phyloP scores from a whole-genome alignment of 2,888 invertebrate genomes.

The Steinernema scapterisci region DNA sequence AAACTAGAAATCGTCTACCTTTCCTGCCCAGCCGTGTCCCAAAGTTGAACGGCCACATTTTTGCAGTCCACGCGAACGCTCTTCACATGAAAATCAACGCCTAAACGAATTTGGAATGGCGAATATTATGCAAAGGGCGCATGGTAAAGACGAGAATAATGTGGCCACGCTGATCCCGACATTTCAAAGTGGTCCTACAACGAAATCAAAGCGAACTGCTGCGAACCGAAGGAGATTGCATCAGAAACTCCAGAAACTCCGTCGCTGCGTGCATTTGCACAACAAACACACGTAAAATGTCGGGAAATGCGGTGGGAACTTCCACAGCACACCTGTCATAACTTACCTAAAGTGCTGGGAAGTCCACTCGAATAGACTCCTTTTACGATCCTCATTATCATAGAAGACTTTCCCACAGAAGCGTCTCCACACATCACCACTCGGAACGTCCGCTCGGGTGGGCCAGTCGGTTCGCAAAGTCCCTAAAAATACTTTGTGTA shows the following conservation, averaged over 20 bases:
- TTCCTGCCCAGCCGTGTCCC: slow-evolving; percentile 75
- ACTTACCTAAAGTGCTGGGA: slow-evolving; percentile 73
- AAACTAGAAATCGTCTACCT: slow-evolving; percentile 63
- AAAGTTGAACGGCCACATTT: slow-evolving; percentile 71
- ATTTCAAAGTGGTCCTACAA: too few species aligned
- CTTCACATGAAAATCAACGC: slow-evolving; percentile 73
- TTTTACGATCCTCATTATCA: slow-evolving; percentile 73
- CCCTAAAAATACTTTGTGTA: slow-evolving; percentile 23
- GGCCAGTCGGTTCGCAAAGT: slow-evolving; percentile 40
- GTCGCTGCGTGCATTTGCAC: too few species aligned
- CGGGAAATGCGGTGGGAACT: too few species aligned
- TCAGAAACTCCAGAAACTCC: too few species aligned
- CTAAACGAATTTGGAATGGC: slow-evolving; percentile 55
- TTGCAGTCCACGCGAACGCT: slow-evolving; percentile 72
- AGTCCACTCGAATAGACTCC: slow-evolving; percentile 72
- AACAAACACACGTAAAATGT: too few species aligned
- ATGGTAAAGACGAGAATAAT: too few species aligned
- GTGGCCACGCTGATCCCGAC: too few species aligned
- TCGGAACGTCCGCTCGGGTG: slow-evolving; percentile 74
- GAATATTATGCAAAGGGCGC: too few species aligned
- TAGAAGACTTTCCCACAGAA: slow-evolving; percentile 74
- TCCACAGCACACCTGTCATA: not conserved
- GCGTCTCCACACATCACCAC: slow-evolving; percentile 75
- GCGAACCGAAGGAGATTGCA: too few species aligned
- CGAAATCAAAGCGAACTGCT: too few species aligned